These are phyloP conservation scores for Drosophila barbarae DNA, from an alignment of 2,888 invertebrate genomes.

Conservation along the genomic window DNA sequence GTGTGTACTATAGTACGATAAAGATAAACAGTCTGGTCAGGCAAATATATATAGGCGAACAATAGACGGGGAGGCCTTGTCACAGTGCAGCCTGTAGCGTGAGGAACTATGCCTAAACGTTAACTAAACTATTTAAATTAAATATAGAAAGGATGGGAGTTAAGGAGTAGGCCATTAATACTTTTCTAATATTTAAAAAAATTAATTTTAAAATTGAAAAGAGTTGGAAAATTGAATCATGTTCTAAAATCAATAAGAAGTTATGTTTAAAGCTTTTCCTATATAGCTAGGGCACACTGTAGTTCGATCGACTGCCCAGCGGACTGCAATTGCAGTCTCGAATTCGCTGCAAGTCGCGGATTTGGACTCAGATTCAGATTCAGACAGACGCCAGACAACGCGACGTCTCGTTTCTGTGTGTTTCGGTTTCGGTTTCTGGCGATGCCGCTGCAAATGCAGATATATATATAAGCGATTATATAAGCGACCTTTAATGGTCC, in stretches of 20 bases:
- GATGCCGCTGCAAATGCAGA: conserved; percentile 48
- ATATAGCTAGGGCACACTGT: conserved; percentile 1
- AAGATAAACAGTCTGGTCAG: conserved; percentile 45
- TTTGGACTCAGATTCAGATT: conserved; percentile 20
- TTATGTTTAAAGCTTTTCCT: background rate
- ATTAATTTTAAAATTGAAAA: background rate
- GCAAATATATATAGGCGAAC: conserved; percentile 23
- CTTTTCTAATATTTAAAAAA: background rate
- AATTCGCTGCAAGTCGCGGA: conserved; percentile 31
- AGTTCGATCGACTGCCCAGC: conserved; percentile 36
- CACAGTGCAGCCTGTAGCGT: conserved; percentile 10
- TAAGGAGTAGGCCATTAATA: background rate
- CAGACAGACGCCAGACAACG: conserved; percentile 39
- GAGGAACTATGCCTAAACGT: background rate
- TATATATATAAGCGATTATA: conserved; percentile 47
- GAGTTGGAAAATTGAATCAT: too few species aligned
- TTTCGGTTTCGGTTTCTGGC: conserved; percentile 43
- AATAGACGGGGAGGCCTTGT: conserved; percentile 19
- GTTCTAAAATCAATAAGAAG: background rate
- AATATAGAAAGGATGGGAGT: background rate
- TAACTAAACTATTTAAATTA: background rate
- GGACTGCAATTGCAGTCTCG: conserved; percentile 27
- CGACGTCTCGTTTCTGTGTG: conserved; percentile 50
- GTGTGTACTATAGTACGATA: conserved; percentile 25
- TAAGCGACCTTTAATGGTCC: conserved; percentile 78